These are phyloP conservation scores for Enteromius afrohamiltoni DNA, from an alignment of 2,797 vertebrate genomes.

Conservation along the genomic window DNA sequence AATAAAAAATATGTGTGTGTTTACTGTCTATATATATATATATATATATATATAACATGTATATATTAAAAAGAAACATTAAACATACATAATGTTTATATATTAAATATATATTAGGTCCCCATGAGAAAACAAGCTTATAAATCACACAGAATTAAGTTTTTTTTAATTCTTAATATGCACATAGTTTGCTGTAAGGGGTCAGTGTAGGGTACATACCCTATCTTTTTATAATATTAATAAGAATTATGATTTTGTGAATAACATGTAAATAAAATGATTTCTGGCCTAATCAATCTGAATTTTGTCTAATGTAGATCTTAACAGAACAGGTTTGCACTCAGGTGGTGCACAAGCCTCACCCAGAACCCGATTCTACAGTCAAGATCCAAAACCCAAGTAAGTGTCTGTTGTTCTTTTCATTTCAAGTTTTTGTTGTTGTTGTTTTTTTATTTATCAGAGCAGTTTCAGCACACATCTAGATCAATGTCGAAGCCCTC, in stretches of 20 bases:
- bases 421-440: not conserved
- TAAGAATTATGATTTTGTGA: not conserved
- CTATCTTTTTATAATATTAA: not conserved
- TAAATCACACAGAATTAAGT: no score
- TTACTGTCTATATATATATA: no score
- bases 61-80: no score
- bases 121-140: no score
- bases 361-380: constrained; percentile 96
- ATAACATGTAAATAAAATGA: not conserved
- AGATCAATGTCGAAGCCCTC: not conserved
- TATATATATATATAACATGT: no score
- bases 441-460: no score
- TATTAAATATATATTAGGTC: no score
- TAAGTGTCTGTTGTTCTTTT: constrained; percentile 71
- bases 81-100: no score
- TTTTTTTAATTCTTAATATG: no score
- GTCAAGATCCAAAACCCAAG: constrained; percentile 99
- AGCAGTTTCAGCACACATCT: not conserved
- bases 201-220: no score
- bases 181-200: no score
- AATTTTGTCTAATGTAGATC: constrained; percentile 78
- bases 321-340: constrained; percentile 99
- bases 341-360: constrained; percentile 98
- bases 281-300: not conserved
- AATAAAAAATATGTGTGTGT: no score